Percentiles rank a stretch among this genome's conserved stretches.
Evolutionary conservation across 2,113 vertebrate genomes (phyloP).

Genomic region (Apistogramma diplotaenia): DNA sequence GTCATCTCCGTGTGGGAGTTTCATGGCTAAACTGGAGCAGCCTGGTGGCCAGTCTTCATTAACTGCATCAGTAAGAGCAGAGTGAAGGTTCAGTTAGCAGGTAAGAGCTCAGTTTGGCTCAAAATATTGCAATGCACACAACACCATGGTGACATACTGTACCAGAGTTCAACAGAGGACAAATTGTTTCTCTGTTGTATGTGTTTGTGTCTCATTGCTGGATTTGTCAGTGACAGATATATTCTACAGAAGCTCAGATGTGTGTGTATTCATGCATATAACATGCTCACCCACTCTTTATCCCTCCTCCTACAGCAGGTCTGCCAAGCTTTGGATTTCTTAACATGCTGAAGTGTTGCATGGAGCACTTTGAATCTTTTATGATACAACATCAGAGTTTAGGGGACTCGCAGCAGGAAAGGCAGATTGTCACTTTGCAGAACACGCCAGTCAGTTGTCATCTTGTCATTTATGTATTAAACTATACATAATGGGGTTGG

Average conservation of each 20-base stretch:
- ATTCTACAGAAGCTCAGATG: not conserved
- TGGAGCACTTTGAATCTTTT: not conserved
- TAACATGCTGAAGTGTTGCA: not conserved
- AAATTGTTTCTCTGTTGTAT: fast-evolving
- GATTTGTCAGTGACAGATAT: not conserved
- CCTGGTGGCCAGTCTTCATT: no score
- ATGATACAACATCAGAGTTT: not conserved
- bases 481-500: not conserved
- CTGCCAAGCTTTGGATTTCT: not conserved
- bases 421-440: no score
- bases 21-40: no score
- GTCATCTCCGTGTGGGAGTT: no score
- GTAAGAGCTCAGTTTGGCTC: no score
- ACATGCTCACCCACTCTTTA: not conserved
- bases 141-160: no score
- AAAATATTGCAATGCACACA: no score
- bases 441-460: not conserved
- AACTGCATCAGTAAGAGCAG: no score
- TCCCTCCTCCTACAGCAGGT: not conserved
- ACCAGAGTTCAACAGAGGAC: no score
- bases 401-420: no score
- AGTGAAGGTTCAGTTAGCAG: no score
- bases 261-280: not conserved
- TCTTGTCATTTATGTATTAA: not conserved
- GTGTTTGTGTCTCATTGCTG: not conserved